Base-by-base conservation (phyloP, 2,113 vertebrate genomes). In the Notiomystis cincta region DNA sequence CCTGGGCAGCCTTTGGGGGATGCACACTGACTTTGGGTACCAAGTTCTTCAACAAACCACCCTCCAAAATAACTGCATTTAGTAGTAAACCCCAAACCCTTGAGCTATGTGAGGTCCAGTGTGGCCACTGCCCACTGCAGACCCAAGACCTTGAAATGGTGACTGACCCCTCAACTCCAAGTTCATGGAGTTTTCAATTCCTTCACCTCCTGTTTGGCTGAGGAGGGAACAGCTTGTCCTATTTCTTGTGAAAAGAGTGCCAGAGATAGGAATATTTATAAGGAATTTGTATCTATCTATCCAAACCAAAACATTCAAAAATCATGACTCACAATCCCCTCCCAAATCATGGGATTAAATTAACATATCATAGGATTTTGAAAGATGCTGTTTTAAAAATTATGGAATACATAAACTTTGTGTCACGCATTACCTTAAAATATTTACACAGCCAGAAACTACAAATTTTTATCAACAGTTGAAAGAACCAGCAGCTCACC, bases 241-340 rank as follows among this genome's bases (percentile, higher is more conserved):
- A 42, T 42, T 96, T 82, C 50, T 70, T 42, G 40, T 51, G 31
- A 78, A 54, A 73, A 64, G 44, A 89, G 10, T 31, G 37, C 69
- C 58, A 95, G 51, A 95, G 72, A 91, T 25, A 87, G 80, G 67
- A 84, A 82, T 73, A 92, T 78, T 96, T 93, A 83, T 51, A 89
- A 87, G 72, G 76, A 90, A 88, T 86, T 95, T 42, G 1, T 67
- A 87, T 86, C 58, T 77, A 70, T 91, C 93, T 76, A 82, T 93
- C 93, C 95, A 95, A 96, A 95, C 77, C 61, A 88, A 84, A 96
- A 53, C 86, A 94, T 95, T 96, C 91, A 94, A 87, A 91, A 92
- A 91, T 67, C 40, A 42, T 93, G 94, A 97, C 64, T 97, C 89
- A 95, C 53, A 91, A 89, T 87, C 61, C 72, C 56, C 77, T 92